A percentile compares a stretch with the other conserved stretches of the same genome.
Conservation (phyloP, 2,113 vertebrate species). For the Tachuris rubrigastra region DNA sequence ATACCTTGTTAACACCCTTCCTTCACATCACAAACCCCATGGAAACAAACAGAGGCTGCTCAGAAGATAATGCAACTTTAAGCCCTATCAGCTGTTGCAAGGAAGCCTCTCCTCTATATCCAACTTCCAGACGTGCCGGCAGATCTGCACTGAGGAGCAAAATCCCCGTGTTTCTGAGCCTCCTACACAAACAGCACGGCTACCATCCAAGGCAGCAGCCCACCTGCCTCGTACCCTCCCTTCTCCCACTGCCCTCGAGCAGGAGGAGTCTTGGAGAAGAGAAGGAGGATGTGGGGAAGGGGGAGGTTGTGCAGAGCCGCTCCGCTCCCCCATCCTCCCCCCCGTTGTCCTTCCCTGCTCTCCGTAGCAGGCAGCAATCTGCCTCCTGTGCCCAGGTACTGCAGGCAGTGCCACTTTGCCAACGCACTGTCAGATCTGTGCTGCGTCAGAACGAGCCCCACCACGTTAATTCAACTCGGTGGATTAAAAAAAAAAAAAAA, state of each 20-base stretch:
- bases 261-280: not conserved
- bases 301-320: accelerated
- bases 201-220: not conserved
- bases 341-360: not conserved
- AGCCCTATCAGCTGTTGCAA: accelerated
- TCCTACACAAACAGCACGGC: not conserved
- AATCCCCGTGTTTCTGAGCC: accelerated
- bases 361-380: not conserved
- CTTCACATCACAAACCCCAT: accelerated
- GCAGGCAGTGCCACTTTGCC: slow-evolving; percentile 13
- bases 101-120: not conserved
- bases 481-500: not conserved
- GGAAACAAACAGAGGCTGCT: not conserved
- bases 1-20: accelerated
- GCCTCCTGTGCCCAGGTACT: not conserved
- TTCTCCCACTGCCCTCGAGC: not conserved
- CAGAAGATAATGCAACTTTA: not conserved
- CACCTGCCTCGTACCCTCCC: accelerated
- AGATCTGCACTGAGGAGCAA: accelerated
- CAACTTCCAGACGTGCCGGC: not conserved
- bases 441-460: not conserved
- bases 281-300: not conserved
- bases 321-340: not conserved
- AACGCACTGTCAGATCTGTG: not conserved
- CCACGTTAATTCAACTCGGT: not conserved